Percentiles rank a stretch among this genome's conserved stretches.
These are phyloP conservation scores for Oscheius sp. DNA, from an alignment of 2,888 invertebrate species.

Conservation along the genomic window DNA sequence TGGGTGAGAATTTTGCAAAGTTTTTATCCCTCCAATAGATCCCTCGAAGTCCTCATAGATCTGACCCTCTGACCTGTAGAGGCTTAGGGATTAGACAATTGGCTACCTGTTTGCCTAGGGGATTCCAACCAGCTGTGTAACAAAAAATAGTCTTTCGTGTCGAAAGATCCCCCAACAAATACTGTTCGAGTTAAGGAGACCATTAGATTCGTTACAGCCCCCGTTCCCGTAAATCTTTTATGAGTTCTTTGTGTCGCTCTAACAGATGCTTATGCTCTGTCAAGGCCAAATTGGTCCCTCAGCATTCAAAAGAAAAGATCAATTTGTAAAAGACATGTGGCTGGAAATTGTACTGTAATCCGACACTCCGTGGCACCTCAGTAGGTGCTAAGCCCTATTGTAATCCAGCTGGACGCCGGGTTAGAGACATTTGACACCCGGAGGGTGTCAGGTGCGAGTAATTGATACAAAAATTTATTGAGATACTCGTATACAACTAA, in stretches of 20 bases:
- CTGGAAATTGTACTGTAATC: constrained; percentile 23
- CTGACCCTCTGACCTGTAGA: constrained; percentile 13
- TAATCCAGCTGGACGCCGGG: constrained; percentile 19
- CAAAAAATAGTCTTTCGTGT: too few relatives aligned
- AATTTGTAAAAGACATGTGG: constrained; percentile 24
- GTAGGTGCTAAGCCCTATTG: constrained; percentile 34
- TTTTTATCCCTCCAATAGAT: too few relatives aligned
- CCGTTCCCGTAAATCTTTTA: constrained; percentile 3
- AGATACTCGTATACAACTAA: too few relatives aligned
- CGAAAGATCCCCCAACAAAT: background rate
- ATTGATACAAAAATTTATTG: too few relatives aligned
- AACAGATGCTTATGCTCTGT: background rate
- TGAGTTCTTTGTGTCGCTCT: constrained; percentile 7
- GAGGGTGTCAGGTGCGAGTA: too few relatives aligned
- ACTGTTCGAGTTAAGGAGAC: background rate
- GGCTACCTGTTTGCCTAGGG: constrained; percentile 4
- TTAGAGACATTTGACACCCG: constrained; percentile 13
- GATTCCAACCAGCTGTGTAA: background rate
- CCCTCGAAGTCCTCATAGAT: too few relatives aligned
- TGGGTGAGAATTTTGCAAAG: too few relatives aligned
- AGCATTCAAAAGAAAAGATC: background rate
- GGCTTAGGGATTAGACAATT: background rate
- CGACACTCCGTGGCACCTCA: constrained; percentile 5
- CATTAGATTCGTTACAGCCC: background rate
- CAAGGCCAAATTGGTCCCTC: background rate